Evolutionary conservation across 37 sponge, comb jelly and placozoan genomes (phyloP).

Genomic region (Agelas oroides): DNA sequence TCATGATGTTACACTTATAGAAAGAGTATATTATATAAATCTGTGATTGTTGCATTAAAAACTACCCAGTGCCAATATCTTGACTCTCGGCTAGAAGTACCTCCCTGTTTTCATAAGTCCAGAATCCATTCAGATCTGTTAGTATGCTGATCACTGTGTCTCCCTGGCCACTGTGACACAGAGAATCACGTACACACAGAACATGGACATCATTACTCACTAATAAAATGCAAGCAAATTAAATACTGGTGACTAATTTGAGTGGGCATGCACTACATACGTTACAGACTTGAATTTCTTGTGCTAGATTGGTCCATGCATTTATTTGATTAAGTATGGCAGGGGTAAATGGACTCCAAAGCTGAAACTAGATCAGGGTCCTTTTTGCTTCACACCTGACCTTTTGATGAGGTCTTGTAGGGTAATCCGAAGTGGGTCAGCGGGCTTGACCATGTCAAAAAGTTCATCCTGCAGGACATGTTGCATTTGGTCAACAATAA

Average conservation of each 20-base stretch:
- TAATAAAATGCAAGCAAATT: no score
- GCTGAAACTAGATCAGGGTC: no score
- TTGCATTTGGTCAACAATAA: no score
- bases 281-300: no score
- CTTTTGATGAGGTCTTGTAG: constrained; percentile 88
- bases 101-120: constrained; percentile 97
- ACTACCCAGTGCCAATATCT: constrained; percentile 17
- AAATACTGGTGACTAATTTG: no score
- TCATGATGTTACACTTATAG: no score
- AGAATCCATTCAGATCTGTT: constrained; percentile 96
- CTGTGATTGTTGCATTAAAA: no score
- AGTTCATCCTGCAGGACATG: constrained; percentile 84
- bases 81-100: constrained; percentile 85
- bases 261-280: no score
- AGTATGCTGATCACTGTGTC: constrained; percentile 94
- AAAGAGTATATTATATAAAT: no score
- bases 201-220: neutral
- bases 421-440: constrained; percentile 73
- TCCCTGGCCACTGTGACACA: constrained; percentile 93
- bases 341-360: no score
- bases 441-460: constrained; percentile 98
- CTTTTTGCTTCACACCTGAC: constrained; percentile 1
- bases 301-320: no score
- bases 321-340: no score
- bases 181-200: neutral